These are phyloP conservation scores for Apis dorsata DNA, from an alignment of 1,140 invertebrate species.

Conservation along the genomic window DNA sequence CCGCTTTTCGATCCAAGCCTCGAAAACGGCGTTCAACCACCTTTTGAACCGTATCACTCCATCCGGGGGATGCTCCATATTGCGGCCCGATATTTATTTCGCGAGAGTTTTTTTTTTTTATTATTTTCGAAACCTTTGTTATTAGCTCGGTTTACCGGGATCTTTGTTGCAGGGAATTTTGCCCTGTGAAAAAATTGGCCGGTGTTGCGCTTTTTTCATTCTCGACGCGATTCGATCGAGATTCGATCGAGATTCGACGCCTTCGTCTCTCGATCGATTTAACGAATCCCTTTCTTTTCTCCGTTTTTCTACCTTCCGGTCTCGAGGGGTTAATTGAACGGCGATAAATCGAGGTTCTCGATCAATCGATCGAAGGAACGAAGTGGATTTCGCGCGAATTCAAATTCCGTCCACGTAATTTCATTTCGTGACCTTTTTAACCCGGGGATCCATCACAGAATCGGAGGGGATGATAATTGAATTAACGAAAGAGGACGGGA, in stretches of 20 bases:
- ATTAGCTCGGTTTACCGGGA: neutral
- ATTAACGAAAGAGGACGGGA: conserved; percentile 42
- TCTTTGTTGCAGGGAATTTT: neutral
- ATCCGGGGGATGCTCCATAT: neutral
- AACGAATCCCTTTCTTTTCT: too few species aligned
- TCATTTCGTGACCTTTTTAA: neutral
- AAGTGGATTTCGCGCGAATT: neutral
- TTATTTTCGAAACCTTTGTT: neutral
- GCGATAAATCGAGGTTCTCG: neutral
- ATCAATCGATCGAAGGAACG: neutral
- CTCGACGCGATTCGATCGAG: neutral
- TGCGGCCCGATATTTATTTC: neutral
- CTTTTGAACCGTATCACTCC: neutral
- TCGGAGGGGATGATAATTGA: conserved; percentile 1
- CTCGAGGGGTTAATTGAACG: neutral
- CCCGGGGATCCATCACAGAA: neutral
- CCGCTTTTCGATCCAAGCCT: conserved; percentile 21
- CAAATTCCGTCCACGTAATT: neutral
- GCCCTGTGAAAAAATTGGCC: neutral
- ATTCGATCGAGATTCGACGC: neutral
- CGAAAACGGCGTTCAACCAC: conserved; percentile 2
- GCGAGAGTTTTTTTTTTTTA: neutral
- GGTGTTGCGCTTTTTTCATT: neutral
- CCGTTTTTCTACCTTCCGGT: too few species aligned
- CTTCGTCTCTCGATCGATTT: too few species aligned